Percentiles rank a stretch among this genome's conserved stretches.
Evolutionary conservation across 2,797 vertebrate genomes (phyloP).

Genomic region (Pithecia hirsuta): DNA sequence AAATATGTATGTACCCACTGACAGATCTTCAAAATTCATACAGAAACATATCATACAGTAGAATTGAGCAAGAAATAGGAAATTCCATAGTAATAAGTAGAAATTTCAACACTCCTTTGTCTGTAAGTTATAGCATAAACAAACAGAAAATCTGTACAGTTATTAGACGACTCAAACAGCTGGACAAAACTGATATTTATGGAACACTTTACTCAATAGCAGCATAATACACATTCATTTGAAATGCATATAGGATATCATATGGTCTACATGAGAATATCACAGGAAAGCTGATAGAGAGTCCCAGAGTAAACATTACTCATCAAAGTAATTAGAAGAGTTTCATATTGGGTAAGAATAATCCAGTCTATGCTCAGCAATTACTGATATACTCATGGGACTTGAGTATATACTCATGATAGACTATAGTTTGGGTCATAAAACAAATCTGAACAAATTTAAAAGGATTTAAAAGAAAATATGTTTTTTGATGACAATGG

Average conservation of each 20-base stretch:
- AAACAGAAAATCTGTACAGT: not conserved
- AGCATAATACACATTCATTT: not conserved
- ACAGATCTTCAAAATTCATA: not conserved
- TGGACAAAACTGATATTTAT: not conserved
- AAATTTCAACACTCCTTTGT: not conserved
- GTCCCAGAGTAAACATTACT: not conserved
- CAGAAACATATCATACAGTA: not conserved
- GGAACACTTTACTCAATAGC: not conserved
- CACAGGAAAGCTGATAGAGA: not conserved
- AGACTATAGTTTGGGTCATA: not conserved
- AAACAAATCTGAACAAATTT: not conserved
- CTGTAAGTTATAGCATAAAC: not conserved
- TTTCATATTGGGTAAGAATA: not conserved
- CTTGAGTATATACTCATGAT: not conserved
- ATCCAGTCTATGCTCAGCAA: not conserved
- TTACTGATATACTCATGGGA: not conserved
- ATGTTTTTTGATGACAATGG: not conserved
- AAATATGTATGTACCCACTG: not conserved
- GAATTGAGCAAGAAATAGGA: not conserved
- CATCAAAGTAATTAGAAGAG: not conserved
- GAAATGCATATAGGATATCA: not conserved
- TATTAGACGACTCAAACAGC: not conserved
- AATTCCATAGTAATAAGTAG: not conserved
- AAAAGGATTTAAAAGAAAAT: not conserved
- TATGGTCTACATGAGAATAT: not conserved